Conservation (phyloP, 2,113 vertebrate species). For the Phodopus roborovskii region DNA sequence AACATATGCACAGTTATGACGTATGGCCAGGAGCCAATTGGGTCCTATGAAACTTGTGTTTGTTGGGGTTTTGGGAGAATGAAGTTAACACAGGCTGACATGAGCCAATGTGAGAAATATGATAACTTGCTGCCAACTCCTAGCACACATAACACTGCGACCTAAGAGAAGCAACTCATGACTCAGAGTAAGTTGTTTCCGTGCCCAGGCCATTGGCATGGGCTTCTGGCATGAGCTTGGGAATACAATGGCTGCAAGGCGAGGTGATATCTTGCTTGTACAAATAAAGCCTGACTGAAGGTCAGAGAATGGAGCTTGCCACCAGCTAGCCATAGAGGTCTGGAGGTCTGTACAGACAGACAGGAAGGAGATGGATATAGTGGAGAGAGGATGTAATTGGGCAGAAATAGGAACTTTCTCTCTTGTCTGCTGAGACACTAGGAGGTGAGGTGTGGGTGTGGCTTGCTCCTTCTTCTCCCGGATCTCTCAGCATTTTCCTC, state of each 20-base stretch:
- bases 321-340: too few relatives aligned
- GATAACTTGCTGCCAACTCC: slow-evolving; percentile 54
- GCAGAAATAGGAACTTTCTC: too few relatives aligned
- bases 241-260: not conserved
- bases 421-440: too few relatives aligned
- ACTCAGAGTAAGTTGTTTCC: slow-evolving; percentile 79
- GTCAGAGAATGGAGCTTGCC: too few relatives aligned
- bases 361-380: too few relatives aligned
- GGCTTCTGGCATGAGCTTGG: not conserved
- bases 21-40: slow-evolving; percentile 17
- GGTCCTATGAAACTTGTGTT: slow-evolving; percentile 28
- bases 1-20: not conserved
- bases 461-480: too few relatives aligned
- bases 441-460: too few relatives aligned
- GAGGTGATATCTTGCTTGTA: too few relatives aligned
- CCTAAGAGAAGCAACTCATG: slow-evolving; percentile 75
- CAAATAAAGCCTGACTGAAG: too few relatives aligned
- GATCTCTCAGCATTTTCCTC: too few relatives aligned
- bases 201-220: slow-evolving; percentile 21
- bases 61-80: slow-evolving; percentile 61
- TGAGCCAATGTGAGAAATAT: slow-evolving; percentile 66
- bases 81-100: slow-evolving; percentile 56
- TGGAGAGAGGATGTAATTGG: too few relatives aligned
- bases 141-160: slow-evolving; percentile 57
- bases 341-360: too few relatives aligned